Evolutionary conservation across 2,888 invertebrate species (phyloP), one percentile per base, ranked within the genome.

Genomic region (Melanostoma mellinum): DNA sequence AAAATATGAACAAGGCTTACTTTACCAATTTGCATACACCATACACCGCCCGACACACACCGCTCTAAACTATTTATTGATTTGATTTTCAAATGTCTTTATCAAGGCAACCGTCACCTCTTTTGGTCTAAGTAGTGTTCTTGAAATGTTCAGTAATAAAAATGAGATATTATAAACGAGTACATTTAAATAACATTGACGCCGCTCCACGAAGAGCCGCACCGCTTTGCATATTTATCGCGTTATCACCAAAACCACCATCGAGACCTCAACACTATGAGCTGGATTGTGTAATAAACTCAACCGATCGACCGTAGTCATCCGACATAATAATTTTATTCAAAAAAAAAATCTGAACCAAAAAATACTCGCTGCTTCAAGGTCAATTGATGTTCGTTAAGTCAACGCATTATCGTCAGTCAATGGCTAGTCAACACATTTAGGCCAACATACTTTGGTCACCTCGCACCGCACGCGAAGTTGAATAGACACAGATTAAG

Each of bases 291-390:
- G 78, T 60, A 82, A 82, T 60, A 44, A 55, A 46, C 53, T 61
- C 55, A 61, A 63, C 63, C 74, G 68, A 79, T 69, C 46, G 46
- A 38, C 60, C 46, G 60, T 53, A 58, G 52, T 58, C 10, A 58
- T 55, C 76, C 72, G 82, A 82, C 82, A 82, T 82, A 77, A 82
- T 73, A 74, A 74, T 73, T 69, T 68, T 50, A 82, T 78, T 69
- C 78, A 72, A 72, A 40, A 52, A 71, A 75, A 46, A 48, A 65
- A 68, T 53, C 48, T 38, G 48, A 76, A 67, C 5, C 63, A 40
- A 65, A 65, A 56, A 33, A 58, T 32, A 53, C 63, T 36, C 52
- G 61, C 44, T 48, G 30, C 77, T 60, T 78, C 78, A 78, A 82
- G 82, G 82, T 82, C 82, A 78, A 68, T 46, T 6, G 56, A 68